Conservation (phyloP, 2,113 vertebrate species). For the Ifrita kowaldi region DNA sequence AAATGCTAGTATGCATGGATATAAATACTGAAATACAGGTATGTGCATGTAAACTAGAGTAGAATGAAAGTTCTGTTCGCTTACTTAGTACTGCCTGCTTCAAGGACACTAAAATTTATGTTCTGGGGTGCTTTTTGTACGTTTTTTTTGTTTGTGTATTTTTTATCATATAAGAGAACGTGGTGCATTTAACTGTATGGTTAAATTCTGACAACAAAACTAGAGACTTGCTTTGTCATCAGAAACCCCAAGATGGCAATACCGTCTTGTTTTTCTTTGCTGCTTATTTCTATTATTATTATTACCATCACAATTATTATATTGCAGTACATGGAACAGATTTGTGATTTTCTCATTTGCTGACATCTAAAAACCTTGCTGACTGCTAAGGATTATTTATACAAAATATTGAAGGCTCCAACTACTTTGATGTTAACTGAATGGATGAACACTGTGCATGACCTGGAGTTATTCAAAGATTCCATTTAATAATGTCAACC, state of each 20-base stretch:
- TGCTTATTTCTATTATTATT: background rate
- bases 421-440: background rate
- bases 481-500: background rate
- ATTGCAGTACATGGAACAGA: background rate
- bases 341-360: constrained; percentile 24
- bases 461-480: background rate
- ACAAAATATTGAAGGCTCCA: background rate
- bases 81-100: background rate
- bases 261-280: constrained; percentile 38
- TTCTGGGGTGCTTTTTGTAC: background rate
- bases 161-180: background rate
- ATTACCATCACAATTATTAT: background rate
- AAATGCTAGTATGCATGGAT: background rate
- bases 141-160: background rate
- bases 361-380: background rate
- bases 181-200: background rate
- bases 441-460: background rate
- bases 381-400: background rate
- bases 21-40: background rate
- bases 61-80: background rate
- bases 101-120: background rate
- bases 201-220: background rate
- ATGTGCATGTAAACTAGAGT: background rate
- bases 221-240: constrained; percentile 27
- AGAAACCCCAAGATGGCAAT: constrained; percentile 63